These are phyloP conservation scores for Epizoanthus ramosus DNA, from an alignment of 92 coral and sea anemone species.

Conservation along the genomic window DNA sequence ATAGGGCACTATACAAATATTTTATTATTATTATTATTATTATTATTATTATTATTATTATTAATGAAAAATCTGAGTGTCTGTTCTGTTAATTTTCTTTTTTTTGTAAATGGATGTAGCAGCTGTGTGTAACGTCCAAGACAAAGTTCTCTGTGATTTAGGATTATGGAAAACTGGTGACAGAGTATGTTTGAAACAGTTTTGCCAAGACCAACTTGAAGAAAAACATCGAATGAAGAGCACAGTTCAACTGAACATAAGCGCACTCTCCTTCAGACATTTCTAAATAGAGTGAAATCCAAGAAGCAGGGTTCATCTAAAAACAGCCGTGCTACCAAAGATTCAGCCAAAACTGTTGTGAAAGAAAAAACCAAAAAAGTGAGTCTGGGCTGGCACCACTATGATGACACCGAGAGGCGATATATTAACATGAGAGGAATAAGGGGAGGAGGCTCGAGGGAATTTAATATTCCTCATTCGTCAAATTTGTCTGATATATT, in stretches of 20 bases:
- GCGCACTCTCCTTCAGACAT: constrained; percentile 12
- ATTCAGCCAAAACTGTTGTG: constrained; percentile 16
- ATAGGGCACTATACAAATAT: too few relatives aligned
- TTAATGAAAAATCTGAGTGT: too few relatives aligned
- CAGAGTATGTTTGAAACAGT: constrained; percentile 44
- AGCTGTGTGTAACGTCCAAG: constrained; percentile 43
- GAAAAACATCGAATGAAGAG: not conserved
- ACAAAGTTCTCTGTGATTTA: constrained; percentile 41
- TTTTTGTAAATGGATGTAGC: constrained; percentile 39
- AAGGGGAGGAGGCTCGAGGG: not conserved
- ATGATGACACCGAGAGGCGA: constrained; percentile 26
- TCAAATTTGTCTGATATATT: constrained; percentile 27
- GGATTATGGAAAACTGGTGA: constrained; percentile 49
- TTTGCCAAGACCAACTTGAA: constrained; percentile 27
- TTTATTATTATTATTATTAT: too few relatives aligned
- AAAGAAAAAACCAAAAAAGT: constrained; percentile 42
- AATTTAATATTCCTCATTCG: not conserved
- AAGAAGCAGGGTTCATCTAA: constrained; percentile 25
- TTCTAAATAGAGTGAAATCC: constrained; percentile 27
- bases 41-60: too few relatives aligned
- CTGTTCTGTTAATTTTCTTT: too few relatives aligned
- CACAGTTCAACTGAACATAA: too few relatives aligned
- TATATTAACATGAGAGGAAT: constrained; percentile 23
- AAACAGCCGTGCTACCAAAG: not conserved
- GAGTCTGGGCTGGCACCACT: constrained; percentile 52